A percentile compares a stretch with the other conserved stretches of the same genome.
phyloP scores from a whole-genome alignment of 2,113 vertebrate species.

The Trochalopteron elliotii region DNA sequence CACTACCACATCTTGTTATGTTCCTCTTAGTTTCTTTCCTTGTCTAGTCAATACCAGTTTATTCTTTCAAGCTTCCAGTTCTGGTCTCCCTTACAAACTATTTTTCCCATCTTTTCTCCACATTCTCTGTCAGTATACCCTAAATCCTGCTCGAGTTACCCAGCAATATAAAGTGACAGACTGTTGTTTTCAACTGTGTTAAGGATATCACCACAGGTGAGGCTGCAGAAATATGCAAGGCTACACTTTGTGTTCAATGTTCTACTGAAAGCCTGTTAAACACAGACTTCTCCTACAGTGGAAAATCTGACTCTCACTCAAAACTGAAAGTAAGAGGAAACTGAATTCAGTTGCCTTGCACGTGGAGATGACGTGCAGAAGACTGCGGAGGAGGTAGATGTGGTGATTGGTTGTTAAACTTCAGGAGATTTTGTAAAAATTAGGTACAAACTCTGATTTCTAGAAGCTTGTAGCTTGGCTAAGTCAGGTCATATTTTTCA shows the following conservation, averaged over 20 bases:
- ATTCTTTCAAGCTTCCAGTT: neutral
- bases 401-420: neutral
- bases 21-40: neutral
- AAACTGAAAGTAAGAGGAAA: neutral
- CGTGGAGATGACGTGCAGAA: rapidly evolving
- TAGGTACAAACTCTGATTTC: neutral
- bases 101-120: neutral
- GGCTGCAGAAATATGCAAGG: neutral
- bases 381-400: neutral
- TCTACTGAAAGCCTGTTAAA: neutral
- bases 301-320: neutral
- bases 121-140: rapidly evolving
- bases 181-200: neutral
- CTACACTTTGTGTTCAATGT: neutral
- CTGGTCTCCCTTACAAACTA: neutral
- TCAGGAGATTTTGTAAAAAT: neutral
- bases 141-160: neutral
- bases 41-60: neutral
- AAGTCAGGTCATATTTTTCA: neutral
- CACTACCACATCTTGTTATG: neutral
- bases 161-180: neutral
- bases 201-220: neutral
- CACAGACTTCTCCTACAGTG: neutral
- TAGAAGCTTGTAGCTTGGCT: neutral
- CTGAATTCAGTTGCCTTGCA: neutral